These are phyloP conservation scores for Sialis fuliginosa DNA, from an alignment of 2,888 invertebrate species.

Conservation along the genomic window DNA sequence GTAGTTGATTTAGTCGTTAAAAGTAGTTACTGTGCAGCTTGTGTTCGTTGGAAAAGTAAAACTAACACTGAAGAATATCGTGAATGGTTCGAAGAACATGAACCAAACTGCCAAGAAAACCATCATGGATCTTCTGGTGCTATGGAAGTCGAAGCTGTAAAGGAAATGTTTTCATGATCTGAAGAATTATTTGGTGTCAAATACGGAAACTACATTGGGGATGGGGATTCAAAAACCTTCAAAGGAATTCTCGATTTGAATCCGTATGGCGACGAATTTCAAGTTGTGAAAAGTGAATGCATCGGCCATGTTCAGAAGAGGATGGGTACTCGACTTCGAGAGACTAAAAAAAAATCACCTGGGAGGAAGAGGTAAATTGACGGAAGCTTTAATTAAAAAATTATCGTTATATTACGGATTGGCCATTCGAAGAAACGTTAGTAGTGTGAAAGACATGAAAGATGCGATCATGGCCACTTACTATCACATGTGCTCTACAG, in stretches of 20 bases:
- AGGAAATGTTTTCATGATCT: too few species aligned
- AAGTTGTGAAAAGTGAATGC: too few species aligned
- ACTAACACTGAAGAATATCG: conserved; percentile 7
- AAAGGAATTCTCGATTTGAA: too few species aligned
- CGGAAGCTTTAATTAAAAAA: conserved; percentile 13
- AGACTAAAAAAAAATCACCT: conserved; percentile 10
- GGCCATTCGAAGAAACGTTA: conserved; percentile 10
- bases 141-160: too few species aligned
- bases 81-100: conserved; percentile 7
- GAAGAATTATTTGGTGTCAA: too few species aligned
- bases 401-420: conserved; percentile 12
- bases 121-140: too few species aligned
- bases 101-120: too few species aligned
- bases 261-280: too few species aligned
- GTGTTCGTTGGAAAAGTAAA: conserved; percentile 9
- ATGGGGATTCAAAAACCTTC: too few species aligned
- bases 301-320: too few species aligned
- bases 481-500: conserved; percentile 12
- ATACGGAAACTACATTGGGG: too few species aligned
- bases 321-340: too few species aligned
- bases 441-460: conserved; percentile 11
- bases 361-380: conserved; percentile 11
- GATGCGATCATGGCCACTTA: conserved; percentile 11
- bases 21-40: conserved; percentile 8
- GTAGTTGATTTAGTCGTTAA: conserved; percentile 9